phyloP scores from a whole-genome alignment of 2,888 invertebrate species.

The Leptopilina myrica region DNA sequence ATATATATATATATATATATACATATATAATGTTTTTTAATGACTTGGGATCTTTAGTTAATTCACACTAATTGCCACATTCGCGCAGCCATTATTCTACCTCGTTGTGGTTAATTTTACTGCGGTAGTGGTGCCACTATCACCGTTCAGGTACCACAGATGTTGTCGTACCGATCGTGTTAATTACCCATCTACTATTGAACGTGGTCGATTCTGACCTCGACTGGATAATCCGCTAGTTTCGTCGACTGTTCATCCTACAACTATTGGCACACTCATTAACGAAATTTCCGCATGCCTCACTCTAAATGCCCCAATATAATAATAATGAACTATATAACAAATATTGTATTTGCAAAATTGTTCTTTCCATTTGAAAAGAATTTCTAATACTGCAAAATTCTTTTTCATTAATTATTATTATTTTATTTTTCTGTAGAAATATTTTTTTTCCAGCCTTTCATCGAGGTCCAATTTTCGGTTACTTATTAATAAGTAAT shows the following conservation, averaged over 20 bases:
- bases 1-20: too few species aligned
- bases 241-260: neutral
- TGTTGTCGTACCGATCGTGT: constrained; percentile 36
- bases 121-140: constrained; percentile 36
- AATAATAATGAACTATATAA: too few species aligned
- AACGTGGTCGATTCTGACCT: constrained; percentile 40
- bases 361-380: too few species aligned
- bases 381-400: too few species aligned
- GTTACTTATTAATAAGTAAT: too few species aligned
- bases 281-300: constrained; percentile 7
- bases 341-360: too few species aligned
- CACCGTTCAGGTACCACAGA: constrained; percentile 36
- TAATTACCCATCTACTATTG: constrained; percentile 41
- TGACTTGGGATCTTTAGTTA: neutral
- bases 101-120: constrained; percentile 39
- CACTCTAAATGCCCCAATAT: too few species aligned
- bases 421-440: too few species aligned
- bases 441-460: too few species aligned
- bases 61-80: constrained; percentile 35
- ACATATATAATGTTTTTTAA: constrained; percentile 23
- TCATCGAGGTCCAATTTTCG: too few species aligned
- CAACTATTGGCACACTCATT: constrained; percentile 28
- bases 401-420: too few species aligned
- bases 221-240: constrained; percentile 33
- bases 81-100: constrained; percentile 30